phyloP scores from a whole-genome alignment of 2,113 vertebrate genomes.

The Plectropomus leopardus region DNA sequence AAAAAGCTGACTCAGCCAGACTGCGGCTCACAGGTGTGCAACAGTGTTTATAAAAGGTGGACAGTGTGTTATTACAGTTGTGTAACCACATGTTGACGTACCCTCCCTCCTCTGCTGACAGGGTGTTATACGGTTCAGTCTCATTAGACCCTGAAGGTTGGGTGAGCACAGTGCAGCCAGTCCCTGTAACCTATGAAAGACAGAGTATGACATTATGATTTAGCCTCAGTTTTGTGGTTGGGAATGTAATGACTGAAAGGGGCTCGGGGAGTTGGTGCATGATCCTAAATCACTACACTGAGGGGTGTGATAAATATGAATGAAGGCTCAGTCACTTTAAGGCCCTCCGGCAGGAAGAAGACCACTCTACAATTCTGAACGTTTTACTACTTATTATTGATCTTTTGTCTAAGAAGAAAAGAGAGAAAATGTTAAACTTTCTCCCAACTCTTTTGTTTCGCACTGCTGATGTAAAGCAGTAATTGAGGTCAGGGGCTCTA shows the following conservation, averaged over 20 bases:
- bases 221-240: constrained; percentile 40
- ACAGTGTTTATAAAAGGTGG: constrained; percentile 47
- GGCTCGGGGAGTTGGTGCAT: constrained; percentile 9
- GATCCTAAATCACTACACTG: constrained; percentile 32
- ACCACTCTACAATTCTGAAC: background rate
- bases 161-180: constrained; percentile 36
- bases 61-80: constrained; percentile 75
- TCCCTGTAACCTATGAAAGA: constrained; percentile 40
- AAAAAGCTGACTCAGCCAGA: constrained; percentile 58
- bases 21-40: constrained; percentile 65
- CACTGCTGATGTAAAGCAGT: constrained; percentile 3
- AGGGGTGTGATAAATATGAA: constrained; percentile 39
- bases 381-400: constrained; percentile 15
- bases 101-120: constrained; percentile 65
- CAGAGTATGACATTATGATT: constrained; percentile 46
- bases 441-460: background rate
- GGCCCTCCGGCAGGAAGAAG: background rate
- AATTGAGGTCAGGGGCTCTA: constrained; percentile 19
- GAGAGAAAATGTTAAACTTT: constrained; percentile 3
- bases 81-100: constrained; percentile 64
- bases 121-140: constrained; percentile 45
- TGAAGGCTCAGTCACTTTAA: background rate
- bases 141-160: constrained; percentile 52
- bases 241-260: constrained; percentile 31
- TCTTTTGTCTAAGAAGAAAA: constrained; percentile 11